Evolutionary conservation across 2,113 vertebrate genomes (phyloP).

Genomic region (Gadus chalcogrammus): DNA sequence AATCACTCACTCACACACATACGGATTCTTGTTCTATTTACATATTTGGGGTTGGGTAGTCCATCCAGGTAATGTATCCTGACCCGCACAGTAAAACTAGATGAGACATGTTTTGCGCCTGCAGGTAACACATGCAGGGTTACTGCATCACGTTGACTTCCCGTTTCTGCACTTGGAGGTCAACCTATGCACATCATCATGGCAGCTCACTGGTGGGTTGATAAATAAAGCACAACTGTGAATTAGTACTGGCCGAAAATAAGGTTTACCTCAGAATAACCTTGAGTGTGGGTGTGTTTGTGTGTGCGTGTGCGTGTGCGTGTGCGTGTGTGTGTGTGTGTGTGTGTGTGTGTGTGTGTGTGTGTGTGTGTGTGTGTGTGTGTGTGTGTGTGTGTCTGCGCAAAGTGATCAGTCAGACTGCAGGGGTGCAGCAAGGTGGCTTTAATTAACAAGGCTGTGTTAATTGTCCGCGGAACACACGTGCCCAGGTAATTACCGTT

Average conservation of each 20-base stretch:
- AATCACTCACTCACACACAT: too few relatives aligned
- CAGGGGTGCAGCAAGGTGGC: conserved; percentile 55
- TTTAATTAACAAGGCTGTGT: conserved; percentile 67
- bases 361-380: not conserved
- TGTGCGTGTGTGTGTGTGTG: conserved; percentile 6
- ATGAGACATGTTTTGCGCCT: not conserved
- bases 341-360: conserved; percentile 2
- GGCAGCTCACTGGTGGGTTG: conserved; percentile 13
- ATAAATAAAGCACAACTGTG: not conserved
- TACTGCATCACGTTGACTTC: not conserved
- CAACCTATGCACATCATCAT: conserved; percentile 19
- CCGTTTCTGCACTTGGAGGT: conserved; percentile 33
- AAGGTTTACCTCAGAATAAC: not conserved
- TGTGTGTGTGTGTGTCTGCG: conserved; percentile 6
- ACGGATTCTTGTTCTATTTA: too few relatives aligned
- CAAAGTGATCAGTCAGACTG: conserved; percentile 52
- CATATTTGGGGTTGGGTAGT: too few relatives aligned
- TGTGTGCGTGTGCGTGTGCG: not conserved
- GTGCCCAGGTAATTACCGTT: conserved; percentile 70
- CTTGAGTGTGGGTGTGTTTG: not conserved
- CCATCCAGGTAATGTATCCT: too few relatives aligned
- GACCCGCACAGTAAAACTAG: not conserved
- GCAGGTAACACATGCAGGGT: not conserved
- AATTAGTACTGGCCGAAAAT: not conserved
- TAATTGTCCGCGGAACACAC: conserved; percentile 72